phyloP scores from a whole-genome alignment of 2,797 vertebrate genomes.

The Anabas testudineus region DNA sequence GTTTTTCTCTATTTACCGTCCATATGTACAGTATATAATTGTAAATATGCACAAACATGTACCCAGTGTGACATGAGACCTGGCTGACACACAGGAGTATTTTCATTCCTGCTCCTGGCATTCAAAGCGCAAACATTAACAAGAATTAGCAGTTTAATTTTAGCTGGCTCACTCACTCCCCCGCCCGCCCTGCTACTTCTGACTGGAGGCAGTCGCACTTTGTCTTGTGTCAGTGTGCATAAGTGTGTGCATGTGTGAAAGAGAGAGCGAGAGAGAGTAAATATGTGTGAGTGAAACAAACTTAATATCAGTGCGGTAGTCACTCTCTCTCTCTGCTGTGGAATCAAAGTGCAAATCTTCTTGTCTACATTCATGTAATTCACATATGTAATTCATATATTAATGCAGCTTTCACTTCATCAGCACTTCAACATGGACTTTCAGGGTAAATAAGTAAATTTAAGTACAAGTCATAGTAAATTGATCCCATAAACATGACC shows the following conservation, averaged over 20 bases:
- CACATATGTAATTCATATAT: no score
- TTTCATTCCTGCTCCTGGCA: slow-evolving; percentile 45
- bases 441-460: no score
- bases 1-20: no score
- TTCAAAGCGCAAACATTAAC: slow-evolving; percentile 51
- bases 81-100: slow-evolving; percentile 32
- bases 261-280: neutral
- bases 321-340: neutral
- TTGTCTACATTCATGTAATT: slow-evolving; percentile 5
- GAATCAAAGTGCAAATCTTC: slow-evolving; percentile 9
- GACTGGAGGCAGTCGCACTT: slow-evolving; percentile 59
- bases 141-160: slow-evolving; percentile 66
- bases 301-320: slow-evolving; percentile 3
- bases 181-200: slow-evolving; percentile 40
- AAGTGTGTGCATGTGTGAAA: neutral
- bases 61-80: slow-evolving; percentile 23
- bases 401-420: slow-evolving; percentile 5
- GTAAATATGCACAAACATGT: slow-evolving; percentile 5
- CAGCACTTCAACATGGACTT: no score
- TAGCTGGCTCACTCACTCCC: slow-evolving; percentile 39
- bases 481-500: no score
- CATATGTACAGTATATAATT: slow-evolving; percentile 1
- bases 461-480: no score
- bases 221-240: slow-evolving; percentile 28
- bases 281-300: neutral